Evolutionary conservation across 2,113 vertebrate species (phyloP), one percentile per base, ranked within the genome.

Genomic region (Verasper variegatus): DNA sequence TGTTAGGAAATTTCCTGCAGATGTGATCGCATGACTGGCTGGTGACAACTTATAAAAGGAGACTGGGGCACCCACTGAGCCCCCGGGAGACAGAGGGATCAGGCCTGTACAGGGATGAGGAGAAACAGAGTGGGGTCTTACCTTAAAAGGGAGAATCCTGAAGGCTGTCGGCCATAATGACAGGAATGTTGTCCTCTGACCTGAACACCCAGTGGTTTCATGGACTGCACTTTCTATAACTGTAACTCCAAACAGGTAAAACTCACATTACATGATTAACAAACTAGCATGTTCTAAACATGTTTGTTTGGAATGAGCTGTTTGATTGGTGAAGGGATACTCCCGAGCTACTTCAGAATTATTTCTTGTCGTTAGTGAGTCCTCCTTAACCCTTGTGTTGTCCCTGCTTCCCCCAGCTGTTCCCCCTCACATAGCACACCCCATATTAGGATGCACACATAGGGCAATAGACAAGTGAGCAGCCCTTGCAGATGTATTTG

Each of bases 111-210:
- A 60, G 54, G 77, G 85, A 81, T 68, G 68, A 81, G 73, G 67
- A 76, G 72, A 84, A 86, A 73, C 81, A 80, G 74, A 89, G 76
- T 49, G 70, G 71, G 85, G 80, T 80, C 86, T 93, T 92, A 85
- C 93, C 93, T 94, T 94, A 95, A 94, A 95, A 93, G 93, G 92
- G 78, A 92, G 87, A 90, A 93, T 86, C 64, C 75, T 60, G 74
- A 75, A 68, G 45, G 35, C 78, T 87, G 77, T 51, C 61, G 71
- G 56, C 76, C 80, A 69, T 66, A 81, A 83, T 17, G 11, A n/a
- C 49, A 84, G 78, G 68, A 91, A 91, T 83, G 88, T 60, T 72
- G 57, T 82, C 59, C 70, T 78, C 51, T 88, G 86, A 89, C 76
- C 88, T 78, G 77, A 72, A 49, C 35, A 10, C 51, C 69, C 20